Conservation (phyloP, 2,888 invertebrate genomes). For the Bruchidius siliquastri region DNA sequence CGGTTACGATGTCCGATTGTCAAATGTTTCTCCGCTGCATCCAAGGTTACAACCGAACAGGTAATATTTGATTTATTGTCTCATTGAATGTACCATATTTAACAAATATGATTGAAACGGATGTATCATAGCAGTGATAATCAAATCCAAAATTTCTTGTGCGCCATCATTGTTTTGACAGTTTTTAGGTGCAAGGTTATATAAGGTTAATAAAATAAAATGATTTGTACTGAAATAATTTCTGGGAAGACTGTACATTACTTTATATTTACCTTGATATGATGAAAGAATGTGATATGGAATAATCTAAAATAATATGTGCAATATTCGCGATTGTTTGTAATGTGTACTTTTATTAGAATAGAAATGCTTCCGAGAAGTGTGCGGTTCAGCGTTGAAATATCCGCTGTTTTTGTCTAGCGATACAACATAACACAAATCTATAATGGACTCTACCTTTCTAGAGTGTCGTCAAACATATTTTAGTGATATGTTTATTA, state of each 20-base stretch:
- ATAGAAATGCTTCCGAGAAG: neutral
- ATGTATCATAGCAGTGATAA: no score
- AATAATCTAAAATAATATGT: neutral
- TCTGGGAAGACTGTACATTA: no score
- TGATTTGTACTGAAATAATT: neutral
- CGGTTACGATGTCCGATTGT: constrained; percentile 87
- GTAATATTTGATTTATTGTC: constrained; percentile 39
- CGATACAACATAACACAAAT: neutral
- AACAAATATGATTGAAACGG: neutral
- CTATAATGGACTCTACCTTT: neutral
- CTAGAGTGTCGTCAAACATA: no score
- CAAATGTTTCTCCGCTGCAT: constrained; percentile 79
- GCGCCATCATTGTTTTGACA: no score
- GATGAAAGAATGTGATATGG: neutral
- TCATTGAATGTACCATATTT: neutral
- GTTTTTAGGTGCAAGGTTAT: no score
- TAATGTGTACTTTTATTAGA: no score
- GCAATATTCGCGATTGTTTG: neutral
- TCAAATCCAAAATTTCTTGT: no score
- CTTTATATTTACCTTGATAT: neutral
- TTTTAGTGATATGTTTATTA: no score
- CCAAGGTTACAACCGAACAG: constrained; percentile 72
- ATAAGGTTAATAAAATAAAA: neutral
- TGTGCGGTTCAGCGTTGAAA: neutral
- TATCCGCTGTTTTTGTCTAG: neutral